Conservation (phyloP, 2,113 vertebrate genomes). For the human region GRCh38 chr4:46249001-46249500, state of each 20-base stretch:
- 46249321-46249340: conserved; percentile 80
- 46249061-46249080: conserved; percentile 58
- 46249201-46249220: conserved; percentile 87
- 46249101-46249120: conserved; percentile 81
- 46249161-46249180: conserved; percentile 85
- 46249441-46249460: conserved; percentile 29
- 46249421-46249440: conserved; percentile 71
- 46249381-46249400: conserved; percentile 71
- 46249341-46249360: conserved; percentile 70
- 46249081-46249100: conserved; percentile 75
- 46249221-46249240: conserved; percentile 77
- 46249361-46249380: conserved; percentile 53
- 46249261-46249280: conserved; percentile 75
- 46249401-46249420: conserved; percentile 67
- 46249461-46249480: conserved; percentile 28
- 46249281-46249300: conserved; percentile 80
- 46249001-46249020: conserved; percentile 80
- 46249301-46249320: conserved; percentile 77
- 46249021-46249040: conserved; percentile 66
- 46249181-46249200: conserved; percentile 83
- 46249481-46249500: conserved; percentile 74
- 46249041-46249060: neutral
- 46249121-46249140: conserved; percentile 87
- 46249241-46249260: conserved; percentile 80
- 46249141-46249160: conserved; percentile 87